These are phyloP conservation scores for Callospermophilus lateralis DNA, from an alignment of 2,113 vertebrate genomes.

Conservation along the genomic window DNA sequence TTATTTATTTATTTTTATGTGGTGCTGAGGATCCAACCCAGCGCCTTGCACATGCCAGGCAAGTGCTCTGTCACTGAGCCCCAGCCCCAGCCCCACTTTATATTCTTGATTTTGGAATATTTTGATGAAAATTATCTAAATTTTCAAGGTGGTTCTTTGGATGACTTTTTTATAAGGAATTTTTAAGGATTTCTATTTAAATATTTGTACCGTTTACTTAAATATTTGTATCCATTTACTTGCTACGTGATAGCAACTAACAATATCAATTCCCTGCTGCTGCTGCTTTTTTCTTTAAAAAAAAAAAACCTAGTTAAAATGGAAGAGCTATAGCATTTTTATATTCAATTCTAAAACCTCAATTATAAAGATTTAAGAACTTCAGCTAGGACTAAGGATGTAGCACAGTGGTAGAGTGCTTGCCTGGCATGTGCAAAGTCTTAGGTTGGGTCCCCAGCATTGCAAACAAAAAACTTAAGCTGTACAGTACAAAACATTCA, in stretches of 20 bases:
- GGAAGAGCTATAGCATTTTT: background rate
- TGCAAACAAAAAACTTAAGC: background rate
- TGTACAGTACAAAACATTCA: background rate
- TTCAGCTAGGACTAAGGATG: background rate
- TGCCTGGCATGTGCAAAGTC: background rate
- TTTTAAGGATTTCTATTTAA: background rate
- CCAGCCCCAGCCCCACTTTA: background rate
- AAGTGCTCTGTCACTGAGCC: no score
- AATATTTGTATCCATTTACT: conserved; percentile 59
- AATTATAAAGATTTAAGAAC: conserved; percentile 32
- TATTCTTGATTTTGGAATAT: conserved; percentile 6
- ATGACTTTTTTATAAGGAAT: conserved; percentile 20
- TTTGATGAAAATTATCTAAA: conserved; percentile 33
- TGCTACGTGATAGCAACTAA: conserved; percentile 15
- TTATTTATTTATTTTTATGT: no score
- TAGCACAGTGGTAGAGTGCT: background rate
- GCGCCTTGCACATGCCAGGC: no score
- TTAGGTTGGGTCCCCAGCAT: background rate
- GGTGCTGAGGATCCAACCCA: no score
- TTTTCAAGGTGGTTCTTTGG: conserved; percentile 22
- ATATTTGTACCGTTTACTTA: conserved; percentile 60
- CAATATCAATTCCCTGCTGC: conserved; percentile 4
- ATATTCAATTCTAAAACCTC: conserved; percentile 23
- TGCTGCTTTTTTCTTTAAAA: background rate
- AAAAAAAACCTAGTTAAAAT: background rate